phyloP scores from a whole-genome alignment of 2,113 vertebrate species.

The Spheniscus mendiculus region DNA sequence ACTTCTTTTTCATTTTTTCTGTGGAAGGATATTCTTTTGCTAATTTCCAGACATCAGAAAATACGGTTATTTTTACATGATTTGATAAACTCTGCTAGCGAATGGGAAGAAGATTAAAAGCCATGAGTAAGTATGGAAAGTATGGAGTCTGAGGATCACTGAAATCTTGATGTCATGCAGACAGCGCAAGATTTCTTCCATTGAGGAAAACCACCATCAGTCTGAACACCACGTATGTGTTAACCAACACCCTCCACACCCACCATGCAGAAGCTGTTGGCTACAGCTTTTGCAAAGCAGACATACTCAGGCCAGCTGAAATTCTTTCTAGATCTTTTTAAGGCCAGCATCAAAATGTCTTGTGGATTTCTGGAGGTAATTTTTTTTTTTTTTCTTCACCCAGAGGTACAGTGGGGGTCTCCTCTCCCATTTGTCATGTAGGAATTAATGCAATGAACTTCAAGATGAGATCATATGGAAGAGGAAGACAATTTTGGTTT shows the following conservation, averaged over 20 bases:
- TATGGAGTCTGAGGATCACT: neutral
- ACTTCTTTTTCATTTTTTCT: neutral
- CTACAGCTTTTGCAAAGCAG: neutral
- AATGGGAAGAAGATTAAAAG: neutral
- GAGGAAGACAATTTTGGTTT: neutral
- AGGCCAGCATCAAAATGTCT: neutral
- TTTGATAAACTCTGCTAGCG: neutral
- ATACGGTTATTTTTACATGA: neutral
- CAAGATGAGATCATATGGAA: neutral
- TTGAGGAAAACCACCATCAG: neutral
- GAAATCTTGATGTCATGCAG: neutral
- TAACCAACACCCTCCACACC: neutral
- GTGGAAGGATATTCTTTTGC: neutral
- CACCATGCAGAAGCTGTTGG: neutral
- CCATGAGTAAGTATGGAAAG: neutral
- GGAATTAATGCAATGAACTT: neutral
- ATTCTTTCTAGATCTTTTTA: neutral
- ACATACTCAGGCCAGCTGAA: neutral
- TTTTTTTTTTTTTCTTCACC: neutral
- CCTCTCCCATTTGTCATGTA: neutral
- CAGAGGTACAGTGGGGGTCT: neutral
- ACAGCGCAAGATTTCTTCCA: neutral
- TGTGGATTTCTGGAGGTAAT: neutral
- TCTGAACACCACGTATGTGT: neutral
- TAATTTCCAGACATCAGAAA: neutral